Evolutionary conservation across 2,797 vertebrate species (phyloP).

Genomic region (Chlorospingus semifuscus): DNA sequence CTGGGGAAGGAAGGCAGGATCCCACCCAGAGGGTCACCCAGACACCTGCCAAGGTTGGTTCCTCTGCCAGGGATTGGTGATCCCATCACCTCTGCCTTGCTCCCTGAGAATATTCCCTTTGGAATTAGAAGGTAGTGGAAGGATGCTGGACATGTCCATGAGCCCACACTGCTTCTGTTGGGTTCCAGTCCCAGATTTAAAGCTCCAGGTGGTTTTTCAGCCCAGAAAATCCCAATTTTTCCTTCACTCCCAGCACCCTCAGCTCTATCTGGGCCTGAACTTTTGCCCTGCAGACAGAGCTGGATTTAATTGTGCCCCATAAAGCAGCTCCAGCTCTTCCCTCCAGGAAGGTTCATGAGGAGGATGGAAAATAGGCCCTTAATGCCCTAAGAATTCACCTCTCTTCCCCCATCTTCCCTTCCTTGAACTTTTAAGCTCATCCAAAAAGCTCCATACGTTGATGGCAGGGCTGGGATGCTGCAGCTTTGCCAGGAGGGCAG

Average conservation of each 20-base stretch:
- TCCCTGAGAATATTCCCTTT: not conserved
- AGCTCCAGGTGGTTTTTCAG: not conserved
- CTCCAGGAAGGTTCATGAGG: not conserved
- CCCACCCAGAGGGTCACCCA: not conserved
- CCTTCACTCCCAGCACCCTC: not conserved
- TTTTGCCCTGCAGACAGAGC: not conserved
- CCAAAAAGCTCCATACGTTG: not conserved
- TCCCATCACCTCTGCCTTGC: rapidly evolving
- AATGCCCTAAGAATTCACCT: conserved; percentile 43
- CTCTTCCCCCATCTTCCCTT: conserved; percentile 6
- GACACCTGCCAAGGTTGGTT: not conserved
- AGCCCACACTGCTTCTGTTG: rapidly evolving
- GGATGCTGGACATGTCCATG: rapidly evolving
- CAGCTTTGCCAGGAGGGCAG: conserved; percentile 50
- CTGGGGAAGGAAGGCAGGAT: not conserved
- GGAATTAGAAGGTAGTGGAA: rapidly evolving
- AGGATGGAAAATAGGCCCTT: conserved; percentile 10
- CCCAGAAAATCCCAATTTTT: not conserved
- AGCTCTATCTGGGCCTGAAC: not conserved
- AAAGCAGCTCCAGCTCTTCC: not conserved
- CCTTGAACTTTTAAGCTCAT: conserved; percentile 28
- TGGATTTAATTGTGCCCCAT: not conserved
- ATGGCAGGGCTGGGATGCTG: not conserved
- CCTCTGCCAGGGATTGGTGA: not conserved
- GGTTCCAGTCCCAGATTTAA: not conserved